These are phyloP conservation scores for Pyxicephalus adspersus DNA, from an alignment of 2,113 vertebrate species.

Conservation along the genomic window DNA sequence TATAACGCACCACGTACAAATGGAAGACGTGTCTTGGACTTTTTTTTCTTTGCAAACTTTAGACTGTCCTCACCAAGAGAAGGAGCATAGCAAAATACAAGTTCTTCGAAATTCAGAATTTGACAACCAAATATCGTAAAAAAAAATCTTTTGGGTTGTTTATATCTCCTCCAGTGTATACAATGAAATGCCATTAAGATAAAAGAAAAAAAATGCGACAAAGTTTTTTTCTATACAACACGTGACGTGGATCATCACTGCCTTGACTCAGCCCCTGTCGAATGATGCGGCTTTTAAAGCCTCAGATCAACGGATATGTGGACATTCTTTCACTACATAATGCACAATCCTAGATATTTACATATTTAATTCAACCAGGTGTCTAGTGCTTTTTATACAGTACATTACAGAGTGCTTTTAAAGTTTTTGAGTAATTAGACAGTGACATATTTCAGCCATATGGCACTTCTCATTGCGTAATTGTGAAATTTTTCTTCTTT, in stretches of 20 bases:
- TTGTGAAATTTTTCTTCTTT: slow-evolving; percentile 2
- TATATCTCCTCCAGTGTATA: slow-evolving; percentile 27
- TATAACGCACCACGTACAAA: no score
- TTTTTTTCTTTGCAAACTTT: neutral
- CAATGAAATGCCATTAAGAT: slow-evolving; percentile 20
- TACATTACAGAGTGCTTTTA: slow-evolving; percentile 52
- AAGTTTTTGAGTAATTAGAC: slow-evolving; percentile 18
- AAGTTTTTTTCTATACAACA: no score
- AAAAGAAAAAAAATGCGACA: neutral
- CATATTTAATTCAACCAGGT: slow-evolving; percentile 45
- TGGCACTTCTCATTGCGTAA: slow-evolving; percentile 37
- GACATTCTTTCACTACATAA: slow-evolving; percentile 31
- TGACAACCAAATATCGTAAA: no score
- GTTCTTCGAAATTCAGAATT: neutral
- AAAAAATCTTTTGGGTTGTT: slow-evolving; percentile 3
- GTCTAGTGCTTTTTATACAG: slow-evolving; percentile 56
- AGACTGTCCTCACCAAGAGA: neutral
- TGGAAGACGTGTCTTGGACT: no score
- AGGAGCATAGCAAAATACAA: neutral
- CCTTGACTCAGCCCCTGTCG: slow-evolving; percentile 3
- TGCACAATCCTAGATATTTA: slow-evolving; percentile 46
- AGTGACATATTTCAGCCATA: slow-evolving; percentile 48
- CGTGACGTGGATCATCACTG: slow-evolving; percentile 19
- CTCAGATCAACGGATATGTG: slow-evolving; percentile 15
- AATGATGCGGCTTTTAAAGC: slow-evolving; percentile 35